Evolutionary conservation across 2,113 vertebrate genomes (phyloP).

Genomic region (Aix galericulata): DNA sequence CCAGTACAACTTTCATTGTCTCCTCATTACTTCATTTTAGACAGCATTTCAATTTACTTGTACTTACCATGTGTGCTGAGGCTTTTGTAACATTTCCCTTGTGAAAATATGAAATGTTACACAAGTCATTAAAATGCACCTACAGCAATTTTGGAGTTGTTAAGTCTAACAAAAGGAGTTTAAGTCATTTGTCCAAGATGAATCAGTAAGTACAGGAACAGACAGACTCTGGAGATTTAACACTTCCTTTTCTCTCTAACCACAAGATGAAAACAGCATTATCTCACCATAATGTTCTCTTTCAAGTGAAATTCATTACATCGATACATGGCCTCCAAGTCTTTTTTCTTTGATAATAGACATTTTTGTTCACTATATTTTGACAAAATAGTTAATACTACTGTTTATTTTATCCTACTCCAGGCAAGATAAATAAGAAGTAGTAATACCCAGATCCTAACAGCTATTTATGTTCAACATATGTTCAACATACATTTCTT

Average conservation of each 20-base stretch:
- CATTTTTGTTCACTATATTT: slow-evolving; percentile 15
- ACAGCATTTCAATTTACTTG: neutral
- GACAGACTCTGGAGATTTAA: neutral
- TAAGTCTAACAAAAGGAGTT: neutral
- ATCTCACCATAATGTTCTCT: neutral
- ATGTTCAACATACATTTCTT: neutral
- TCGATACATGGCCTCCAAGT: neutral
- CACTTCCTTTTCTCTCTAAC: neutral
- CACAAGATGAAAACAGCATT: neutral
- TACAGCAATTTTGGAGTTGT: neutral
- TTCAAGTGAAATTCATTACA: slow-evolving; percentile 5
- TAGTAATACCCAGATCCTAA: neutral
- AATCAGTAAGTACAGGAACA: neutral
- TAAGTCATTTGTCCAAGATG: neutral
- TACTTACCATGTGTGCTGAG: neutral
- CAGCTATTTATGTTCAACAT: neutral
- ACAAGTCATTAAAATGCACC: neutral
- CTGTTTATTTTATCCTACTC: neutral
- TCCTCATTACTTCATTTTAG: neutral
- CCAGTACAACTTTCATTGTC: neutral
- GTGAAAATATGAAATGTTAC: neutral
- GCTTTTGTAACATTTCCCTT: neutral
- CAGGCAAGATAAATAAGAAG: neutral
- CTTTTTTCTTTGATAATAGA: neutral
- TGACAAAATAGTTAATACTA: neutral